Evolutionary conservation across 2,888 invertebrate species (phyloP), one percentile per base, ranked within the genome.

Genomic region (Trimorus sp.): DNA sequence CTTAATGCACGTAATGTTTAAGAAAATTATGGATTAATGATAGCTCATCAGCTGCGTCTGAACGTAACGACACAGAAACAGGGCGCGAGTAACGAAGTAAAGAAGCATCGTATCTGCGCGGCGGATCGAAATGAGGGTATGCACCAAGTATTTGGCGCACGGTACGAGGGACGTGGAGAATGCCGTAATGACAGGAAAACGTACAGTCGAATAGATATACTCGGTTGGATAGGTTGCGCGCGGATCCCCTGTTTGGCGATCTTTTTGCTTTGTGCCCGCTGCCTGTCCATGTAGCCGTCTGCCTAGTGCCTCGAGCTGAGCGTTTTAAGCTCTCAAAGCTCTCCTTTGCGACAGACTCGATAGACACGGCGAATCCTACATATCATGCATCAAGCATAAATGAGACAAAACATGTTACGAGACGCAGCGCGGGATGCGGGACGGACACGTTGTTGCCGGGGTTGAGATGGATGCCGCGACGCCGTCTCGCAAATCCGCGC

Each of bases 171-270:
- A 86, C 84, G 87, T 83, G 85, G 86, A 87, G 87, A 88, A 89
- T 87, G 87, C 87, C 84, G 87, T 89, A 89, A 88, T 88, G 88
- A 87, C 87, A 88, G 87, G 87, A 89, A 89, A 88, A 86, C 86
- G 85, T 85, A 85, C 86, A 85, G 86, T 86, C 86, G 85, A 86
- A 85, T 84, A 85, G 85, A 88, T 85, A 85, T 86, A 85, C 85
- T 83, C 85, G 84, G 79, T 85, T 83, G 87, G 85, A 86, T 87
- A 87, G 86, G 78, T 84, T 84, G 83, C 38, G 83, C 77, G 81
- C 68, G 84, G 82, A 86, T 86, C 85, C 85, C 86, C 82, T 87
- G 83, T 89, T 89, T 87, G 86, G 85, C 86, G 86, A 88, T 88
- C 87, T 88, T 88, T 81, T 87, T 83, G 86, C 87, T 88, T 89